Evolutionary conservation across 2,888 invertebrate species (phyloP), one percentile per base, ranked within the genome.

Genomic region (Odontocolon sp.): DNA sequence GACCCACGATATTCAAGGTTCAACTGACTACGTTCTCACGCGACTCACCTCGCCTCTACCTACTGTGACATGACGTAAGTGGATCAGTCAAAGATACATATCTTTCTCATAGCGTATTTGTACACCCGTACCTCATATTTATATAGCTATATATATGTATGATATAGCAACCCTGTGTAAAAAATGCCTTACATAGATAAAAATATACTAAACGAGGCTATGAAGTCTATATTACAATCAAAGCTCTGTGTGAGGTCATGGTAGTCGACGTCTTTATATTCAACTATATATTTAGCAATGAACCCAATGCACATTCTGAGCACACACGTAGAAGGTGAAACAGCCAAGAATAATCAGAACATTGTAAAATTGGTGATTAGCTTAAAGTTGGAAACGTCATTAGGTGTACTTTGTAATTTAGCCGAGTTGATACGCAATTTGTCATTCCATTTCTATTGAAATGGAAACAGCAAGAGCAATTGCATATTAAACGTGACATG

Each of bases 11-110:
- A 28, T 33, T 77, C 74, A 77, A 74, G 77, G 78, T 72, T 76
- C 70, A 64, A 57, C 36, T 66, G 68, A 50, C 42, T 66, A 54
- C 73, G 72, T 74, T 78, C 78, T 77, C 80, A 80, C 78, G 78
- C 63, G 57, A 72, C 26, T 52, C 59, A 28, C 52, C 61, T 54
- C 52, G 76, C 33, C 21, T 64, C 56, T 61, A 33, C 40, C 9
- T 50, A 33, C 64, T 66, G 45, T 16, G 40, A 59, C 68, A 63
- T 77, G 71, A 77, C 69, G 71, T 77, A 77, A 77, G 75, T 75
- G 74, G 77, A 77, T 79, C 75, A 67, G 59, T 56, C 26, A 59
- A 61, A 74, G 77, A 77, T 68, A 42, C 21, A 4, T 68, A 71
- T 77, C 59, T 72, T 66, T 36, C 18, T 21, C 36, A 2, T 61